These are phyloP conservation scores for Vulpes ferrilata DNA, from an alignment of 2,113 vertebrate species.

Conservation along the genomic window DNA sequence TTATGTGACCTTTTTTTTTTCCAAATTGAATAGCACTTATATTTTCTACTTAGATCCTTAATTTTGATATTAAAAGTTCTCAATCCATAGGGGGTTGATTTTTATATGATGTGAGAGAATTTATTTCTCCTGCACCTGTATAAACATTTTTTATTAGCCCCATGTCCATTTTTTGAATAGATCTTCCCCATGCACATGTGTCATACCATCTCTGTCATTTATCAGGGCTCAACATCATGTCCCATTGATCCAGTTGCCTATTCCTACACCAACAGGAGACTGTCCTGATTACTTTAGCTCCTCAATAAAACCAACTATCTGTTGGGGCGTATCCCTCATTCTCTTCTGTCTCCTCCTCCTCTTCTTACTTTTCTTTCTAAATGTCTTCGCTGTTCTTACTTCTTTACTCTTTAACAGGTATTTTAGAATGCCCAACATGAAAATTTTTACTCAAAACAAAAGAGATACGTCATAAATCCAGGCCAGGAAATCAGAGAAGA, in stretches of 20 bases:
- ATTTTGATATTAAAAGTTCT: background rate
- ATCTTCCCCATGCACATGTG: too few relatives aligned
- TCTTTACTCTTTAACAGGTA: background rate
- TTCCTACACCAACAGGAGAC: background rate
- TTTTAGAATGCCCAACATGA: background rate
- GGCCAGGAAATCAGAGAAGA: background rate
- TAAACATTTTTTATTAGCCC: background rate
- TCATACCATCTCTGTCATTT: background rate
- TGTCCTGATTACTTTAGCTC: background rate
- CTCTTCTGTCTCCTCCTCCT: background rate
- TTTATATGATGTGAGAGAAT: background rate
- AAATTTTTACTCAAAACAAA: background rate
- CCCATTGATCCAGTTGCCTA: background rate
- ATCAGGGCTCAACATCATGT: background rate
- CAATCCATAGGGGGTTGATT: background rate
- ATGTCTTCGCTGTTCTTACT: background rate
- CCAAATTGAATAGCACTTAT: background rate
- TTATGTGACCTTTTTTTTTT: background rate
- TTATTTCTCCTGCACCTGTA: background rate
- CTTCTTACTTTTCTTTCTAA: background rate
- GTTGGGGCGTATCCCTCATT: background rate
- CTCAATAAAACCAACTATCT: background rate
- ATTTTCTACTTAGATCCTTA: background rate
- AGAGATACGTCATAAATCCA: background rate
- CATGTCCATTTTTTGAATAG: background rate